Conservation (phyloP, 1,140 invertebrate genomes). For the Phymorhynchus buccinoides region DNA sequence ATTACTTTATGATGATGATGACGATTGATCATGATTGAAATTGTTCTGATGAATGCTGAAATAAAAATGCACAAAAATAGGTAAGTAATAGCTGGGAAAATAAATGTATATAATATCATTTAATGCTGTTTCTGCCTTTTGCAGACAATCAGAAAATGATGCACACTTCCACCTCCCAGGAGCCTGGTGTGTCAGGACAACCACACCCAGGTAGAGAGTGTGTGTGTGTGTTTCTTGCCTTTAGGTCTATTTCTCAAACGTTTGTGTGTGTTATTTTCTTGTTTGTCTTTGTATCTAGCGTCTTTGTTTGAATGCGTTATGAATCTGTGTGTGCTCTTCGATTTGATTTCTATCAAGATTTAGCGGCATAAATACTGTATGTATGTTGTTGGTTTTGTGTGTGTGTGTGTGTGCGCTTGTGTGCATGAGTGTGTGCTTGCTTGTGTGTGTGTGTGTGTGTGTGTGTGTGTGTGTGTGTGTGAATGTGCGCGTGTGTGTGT, state of each 20-base stretch:
- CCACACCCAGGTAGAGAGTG: neutral
- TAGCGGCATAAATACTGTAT: neutral
- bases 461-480: neutral
- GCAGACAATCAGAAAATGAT: constrained; percentile 36
- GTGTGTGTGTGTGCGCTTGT: neutral
- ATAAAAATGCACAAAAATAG: too few relatives aligned
- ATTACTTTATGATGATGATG: too few relatives aligned
- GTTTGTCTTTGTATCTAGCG: constrained; percentile 9
- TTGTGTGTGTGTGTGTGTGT: too few relatives aligned
- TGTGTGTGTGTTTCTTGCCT: neutral
- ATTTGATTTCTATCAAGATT: too few relatives aligned
- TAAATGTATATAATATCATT: too few relatives aligned
- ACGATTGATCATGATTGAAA: too few relatives aligned
- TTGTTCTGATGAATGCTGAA: too few relatives aligned
- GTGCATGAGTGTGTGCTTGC: too few relatives aligned
- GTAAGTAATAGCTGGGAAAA: too few relatives aligned
- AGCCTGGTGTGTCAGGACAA: neutral
- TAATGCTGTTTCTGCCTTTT: neutral
- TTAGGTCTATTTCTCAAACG: neutral
- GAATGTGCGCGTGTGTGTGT: neutral
- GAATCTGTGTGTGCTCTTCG: too few relatives aligned
- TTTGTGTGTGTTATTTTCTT: neutral
- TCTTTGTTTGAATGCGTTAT: neutral
- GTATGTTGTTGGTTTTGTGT: neutral
- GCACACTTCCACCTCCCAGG: constrained; percentile 14